Percentiles rank a stretch among this genome's conserved stretches.
Evolutionary conservation across 1,140 invertebrate genomes (phyloP).

Genomic region (Drosophila rufa): DNA sequence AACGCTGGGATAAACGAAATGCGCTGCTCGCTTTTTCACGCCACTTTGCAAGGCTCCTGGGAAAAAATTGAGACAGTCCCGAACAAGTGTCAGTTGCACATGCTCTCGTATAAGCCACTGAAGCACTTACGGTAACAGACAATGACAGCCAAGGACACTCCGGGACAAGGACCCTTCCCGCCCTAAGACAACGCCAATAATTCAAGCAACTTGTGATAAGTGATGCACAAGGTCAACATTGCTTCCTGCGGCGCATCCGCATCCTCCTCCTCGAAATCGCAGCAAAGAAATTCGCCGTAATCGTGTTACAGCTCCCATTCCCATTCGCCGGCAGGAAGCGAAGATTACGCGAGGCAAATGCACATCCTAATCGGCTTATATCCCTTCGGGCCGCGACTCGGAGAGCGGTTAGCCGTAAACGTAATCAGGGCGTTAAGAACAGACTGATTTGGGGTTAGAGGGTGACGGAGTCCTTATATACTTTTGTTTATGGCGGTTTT

Average conservation of each 20-base stretch:
- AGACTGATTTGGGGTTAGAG: background rate
- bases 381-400: slow-evolving; percentile 6
- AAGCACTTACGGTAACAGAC: slow-evolving; percentile 10
- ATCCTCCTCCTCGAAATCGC: slow-evolving; percentile 3
- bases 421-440: slow-evolving; percentile 7
- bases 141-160: slow-evolving; percentile 45
- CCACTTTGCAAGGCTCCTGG: background rate
- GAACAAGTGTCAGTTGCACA: slow-evolving; percentile 23
- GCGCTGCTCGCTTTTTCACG: slow-evolving; percentile 7
- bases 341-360: slow-evolving; percentile 30
- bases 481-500: background rate
- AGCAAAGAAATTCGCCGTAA: slow-evolving; percentile 33
- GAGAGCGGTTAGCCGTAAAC: slow-evolving; percentile 15
- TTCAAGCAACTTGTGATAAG: slow-evolving; percentile 41
- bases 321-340: background rate
- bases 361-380: slow-evolving; percentile 48
- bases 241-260: slow-evolving; percentile 13
- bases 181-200: slow-evolving; percentile 25
- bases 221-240: slow-evolving; percentile 41
- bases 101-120: slow-evolving; percentile 21
- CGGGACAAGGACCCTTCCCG: slow-evolving; percentile 26
- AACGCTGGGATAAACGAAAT: slow-evolving; percentile 8
- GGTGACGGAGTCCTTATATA: background rate
- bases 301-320: slow-evolving; percentile 27
- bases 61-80: slow-evolving; percentile 1